These are phyloP conservation scores for Plectrocnemia conspersa DNA, from an alignment of 1,140 invertebrate genomes.

Conservation along the genomic window DNA sequence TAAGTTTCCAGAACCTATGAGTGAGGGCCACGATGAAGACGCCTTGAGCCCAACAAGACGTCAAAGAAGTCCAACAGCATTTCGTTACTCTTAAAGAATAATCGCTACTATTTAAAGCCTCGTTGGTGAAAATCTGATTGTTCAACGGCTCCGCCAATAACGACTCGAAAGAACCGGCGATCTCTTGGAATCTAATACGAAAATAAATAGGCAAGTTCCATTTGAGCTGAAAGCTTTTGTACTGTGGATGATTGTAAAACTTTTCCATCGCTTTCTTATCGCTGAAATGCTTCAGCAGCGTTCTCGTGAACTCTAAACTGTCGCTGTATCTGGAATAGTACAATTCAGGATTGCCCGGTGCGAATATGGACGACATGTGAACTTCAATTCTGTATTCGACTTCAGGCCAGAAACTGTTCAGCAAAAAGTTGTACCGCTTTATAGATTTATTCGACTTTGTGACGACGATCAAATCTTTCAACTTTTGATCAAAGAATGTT, in stretches of 20 bases:
- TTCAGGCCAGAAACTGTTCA: constrained; percentile 87
- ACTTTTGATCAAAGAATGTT: constrained; percentile 62
- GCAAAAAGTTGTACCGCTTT: constrained; percentile 80
- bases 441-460: constrained; percentile 60
- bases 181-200: constrained; percentile 90
- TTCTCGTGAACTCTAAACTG: constrained; percentile 73
- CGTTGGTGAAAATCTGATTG: constrained; percentile 36
- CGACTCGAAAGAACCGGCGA: constrained; percentile 64
- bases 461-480: constrained; percentile 57
- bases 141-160: constrained; percentile 48
- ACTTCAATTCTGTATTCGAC: constrained; percentile 72
- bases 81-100: constrained; percentile 53
- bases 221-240: constrained; percentile 70
- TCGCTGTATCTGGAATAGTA: constrained; percentile 80
- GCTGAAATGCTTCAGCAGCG: constrained; percentile 66
- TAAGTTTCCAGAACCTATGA: constrained; percentile 84
- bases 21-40: constrained; percentile 69
- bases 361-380: constrained; percentile 77
- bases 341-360: constrained; percentile 83
- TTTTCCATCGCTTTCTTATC: constrained; percentile 50
- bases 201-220: constrained; percentile 96
- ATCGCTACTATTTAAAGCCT: constrained; percentile 37
- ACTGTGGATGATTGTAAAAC: constrained; percentile 61
- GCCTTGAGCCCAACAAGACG: constrained; percentile 67
- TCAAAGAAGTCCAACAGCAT: constrained; percentile 56